Conservation (phyloP, 2,797 vertebrate species). For the Ibycter americanus region DNA sequence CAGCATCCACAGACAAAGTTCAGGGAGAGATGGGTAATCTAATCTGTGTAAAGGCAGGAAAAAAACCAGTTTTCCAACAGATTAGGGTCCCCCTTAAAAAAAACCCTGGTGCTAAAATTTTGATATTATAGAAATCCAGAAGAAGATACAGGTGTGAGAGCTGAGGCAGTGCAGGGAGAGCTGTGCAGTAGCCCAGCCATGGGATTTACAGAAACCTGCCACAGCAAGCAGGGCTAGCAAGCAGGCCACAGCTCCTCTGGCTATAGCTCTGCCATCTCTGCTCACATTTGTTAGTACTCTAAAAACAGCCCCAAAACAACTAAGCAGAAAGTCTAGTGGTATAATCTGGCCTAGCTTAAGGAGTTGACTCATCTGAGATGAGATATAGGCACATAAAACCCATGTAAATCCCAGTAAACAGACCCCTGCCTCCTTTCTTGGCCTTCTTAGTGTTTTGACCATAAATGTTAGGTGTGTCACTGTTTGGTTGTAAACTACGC, state of each 20-base stretch:
- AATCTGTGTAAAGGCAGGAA: not conserved
- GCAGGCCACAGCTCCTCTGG: not conserved
- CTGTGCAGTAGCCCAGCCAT: not conserved
- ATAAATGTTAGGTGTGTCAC: accelerated
- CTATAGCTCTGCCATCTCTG: not conserved
- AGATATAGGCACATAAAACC: not conserved
- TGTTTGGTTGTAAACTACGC: not conserved
- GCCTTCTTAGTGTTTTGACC: not conserved
- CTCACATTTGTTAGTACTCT: not conserved
- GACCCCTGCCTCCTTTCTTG: not conserved
- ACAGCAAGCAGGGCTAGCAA: not conserved
- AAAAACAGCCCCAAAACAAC: not conserved
- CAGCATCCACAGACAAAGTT: not conserved
- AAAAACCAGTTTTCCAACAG: not conserved
- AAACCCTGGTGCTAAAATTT: not conserved
- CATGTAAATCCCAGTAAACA: not conserved
- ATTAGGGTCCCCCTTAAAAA: accelerated
- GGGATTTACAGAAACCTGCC: not conserved
- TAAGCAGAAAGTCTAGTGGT: not conserved
- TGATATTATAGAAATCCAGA: not conserved
- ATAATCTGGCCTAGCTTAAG: not conserved
- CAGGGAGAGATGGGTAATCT: not conserved
- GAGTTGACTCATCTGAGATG: not conserved
- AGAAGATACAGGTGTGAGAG: not conserved
- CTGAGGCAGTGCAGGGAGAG: not conserved